Evolutionary conservation across 2,888 invertebrate genomes (phyloP), one percentile per base, ranked within the genome.

Genomic region (Calliopum simillimum): DNA sequence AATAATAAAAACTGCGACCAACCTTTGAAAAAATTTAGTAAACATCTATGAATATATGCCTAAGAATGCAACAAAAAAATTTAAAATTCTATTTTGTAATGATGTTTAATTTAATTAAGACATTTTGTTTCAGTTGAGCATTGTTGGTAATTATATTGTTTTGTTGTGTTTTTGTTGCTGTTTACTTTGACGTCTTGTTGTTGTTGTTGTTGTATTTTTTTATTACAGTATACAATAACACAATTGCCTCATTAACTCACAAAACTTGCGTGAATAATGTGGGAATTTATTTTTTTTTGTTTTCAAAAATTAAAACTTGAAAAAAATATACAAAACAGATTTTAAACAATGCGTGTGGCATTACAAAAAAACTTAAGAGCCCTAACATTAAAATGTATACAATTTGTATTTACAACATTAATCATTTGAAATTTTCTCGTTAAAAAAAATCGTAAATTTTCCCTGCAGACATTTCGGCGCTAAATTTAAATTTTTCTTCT

Each of bases 281-380:
- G 33, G 33, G 33, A 33, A 33, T 33, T 33, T 33, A 8, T 33
- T 5, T 33, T 33, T 33, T 33, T 33, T 33, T 33, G 5, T 33
- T 33, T 2, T 33, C 33, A 33, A 33, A 33, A 33, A n/a, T 19
- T 51, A 1, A 51, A 51, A 51, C 3, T n/a, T n/a, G 1, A 51
- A 11, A 21, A 51, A 51, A 51, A 51, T n/a, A 16, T n/a, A 11
- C 19, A 51, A 51, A 51, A 51, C 51, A 51, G 21, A 51, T 51
- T 13, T 51, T 4, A 11, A 19, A n/a, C 51, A 51, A 19, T n/a
- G 16, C 11, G 51, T 51, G n/a, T 51, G n/a, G 51, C 21, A 51
- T 16, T 51, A 33, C 33, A 33, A 33, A 33, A 33, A 33, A 8
- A 33, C n/a, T n/a, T n/a, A n/a, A n/a, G n/a, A 33, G 33, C 33